phyloP scores from a whole-genome alignment of 2,113 vertebrate genomes.

The Peromyscus californicus region DNA sequence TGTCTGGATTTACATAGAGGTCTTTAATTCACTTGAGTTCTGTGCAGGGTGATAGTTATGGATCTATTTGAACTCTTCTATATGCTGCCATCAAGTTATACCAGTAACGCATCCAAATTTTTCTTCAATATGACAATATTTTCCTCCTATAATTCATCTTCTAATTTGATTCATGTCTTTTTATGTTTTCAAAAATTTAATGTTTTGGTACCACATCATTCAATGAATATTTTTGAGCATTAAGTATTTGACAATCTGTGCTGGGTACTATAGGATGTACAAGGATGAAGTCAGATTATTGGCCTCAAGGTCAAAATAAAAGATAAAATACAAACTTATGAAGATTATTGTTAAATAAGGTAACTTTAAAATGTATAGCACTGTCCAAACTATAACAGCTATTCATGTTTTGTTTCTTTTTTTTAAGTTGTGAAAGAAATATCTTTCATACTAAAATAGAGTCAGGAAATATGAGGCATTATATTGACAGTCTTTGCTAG shows the following conservation, averaged over 20 bases:
- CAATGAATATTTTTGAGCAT: background rate
- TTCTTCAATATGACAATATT: background rate
- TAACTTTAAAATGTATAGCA: background rate
- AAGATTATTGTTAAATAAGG: constrained; percentile 25
- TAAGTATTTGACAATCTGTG: background rate
- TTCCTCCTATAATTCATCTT: constrained; percentile 20
- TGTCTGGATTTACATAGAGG: background rate
- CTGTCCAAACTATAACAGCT: background rate
- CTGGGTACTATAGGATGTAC: background rate
- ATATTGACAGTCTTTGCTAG: background rate
- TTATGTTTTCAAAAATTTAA: background rate
- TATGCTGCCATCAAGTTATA: background rate
- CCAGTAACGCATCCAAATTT: background rate
- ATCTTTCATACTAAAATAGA: constrained; percentile 44
- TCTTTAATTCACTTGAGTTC: background rate
- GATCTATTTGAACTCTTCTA: background rate
- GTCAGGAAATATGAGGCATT: constrained; percentile 43
- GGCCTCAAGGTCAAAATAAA: constrained; percentile 26
- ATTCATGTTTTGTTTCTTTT: background rate
- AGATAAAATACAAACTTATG: constrained; percentile 39
- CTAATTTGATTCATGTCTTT: constrained; percentile 18
- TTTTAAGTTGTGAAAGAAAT: background rate
- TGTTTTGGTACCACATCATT: background rate
- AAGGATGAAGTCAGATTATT: background rate
- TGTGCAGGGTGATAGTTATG: background rate